Evolutionary conservation across 2,888 invertebrate species (phyloP).

Genomic region (Nemapogon koenigi): DNA sequence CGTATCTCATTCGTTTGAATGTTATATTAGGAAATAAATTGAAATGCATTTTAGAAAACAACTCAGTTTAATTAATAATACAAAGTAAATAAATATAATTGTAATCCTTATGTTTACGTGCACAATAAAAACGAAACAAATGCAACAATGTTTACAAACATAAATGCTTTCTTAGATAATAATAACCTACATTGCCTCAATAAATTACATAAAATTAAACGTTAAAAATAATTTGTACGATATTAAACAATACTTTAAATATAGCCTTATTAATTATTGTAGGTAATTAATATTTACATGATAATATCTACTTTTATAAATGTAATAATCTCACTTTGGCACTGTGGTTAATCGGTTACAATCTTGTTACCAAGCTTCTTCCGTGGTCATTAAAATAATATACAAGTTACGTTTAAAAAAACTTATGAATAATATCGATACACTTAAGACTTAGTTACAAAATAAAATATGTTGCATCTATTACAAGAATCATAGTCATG

Average conservation of each 20-base stretch:
- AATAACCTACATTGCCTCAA: conserved; percentile 24
- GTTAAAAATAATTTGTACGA: conserved; percentile 57
- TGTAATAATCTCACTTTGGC: conserved; percentile 67
- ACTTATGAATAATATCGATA: too few relatives aligned
- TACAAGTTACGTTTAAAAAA: not conserved
- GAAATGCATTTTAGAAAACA: conserved; percentile 36
- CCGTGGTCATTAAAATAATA: conserved; percentile 1
- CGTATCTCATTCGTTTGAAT: too few relatives aligned
- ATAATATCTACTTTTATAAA: conserved; percentile 6
- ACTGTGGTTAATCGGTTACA: conserved; percentile 58
- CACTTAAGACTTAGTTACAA: too few relatives aligned
- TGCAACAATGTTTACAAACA: conserved; percentile 44
- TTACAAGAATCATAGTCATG: too few relatives aligned
- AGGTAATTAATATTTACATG: conserved; percentile 7
- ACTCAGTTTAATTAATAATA: conserved; percentile 30
- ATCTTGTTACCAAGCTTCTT: conserved; percentile 2
- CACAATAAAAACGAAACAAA: conserved; percentile 56
- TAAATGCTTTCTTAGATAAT: conserved; percentile 22
- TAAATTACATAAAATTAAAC: conserved; percentile 38
- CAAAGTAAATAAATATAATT: conserved; percentile 14
- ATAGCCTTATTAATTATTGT: not conserved
- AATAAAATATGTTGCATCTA: too few relatives aligned
- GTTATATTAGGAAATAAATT: conserved; percentile 15
- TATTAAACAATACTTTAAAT: conserved; percentile 40
- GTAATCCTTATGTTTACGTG: conserved; percentile 52